Conservation (phyloP, 2,113 vertebrate genomes). For the Fulica atra region DNA sequence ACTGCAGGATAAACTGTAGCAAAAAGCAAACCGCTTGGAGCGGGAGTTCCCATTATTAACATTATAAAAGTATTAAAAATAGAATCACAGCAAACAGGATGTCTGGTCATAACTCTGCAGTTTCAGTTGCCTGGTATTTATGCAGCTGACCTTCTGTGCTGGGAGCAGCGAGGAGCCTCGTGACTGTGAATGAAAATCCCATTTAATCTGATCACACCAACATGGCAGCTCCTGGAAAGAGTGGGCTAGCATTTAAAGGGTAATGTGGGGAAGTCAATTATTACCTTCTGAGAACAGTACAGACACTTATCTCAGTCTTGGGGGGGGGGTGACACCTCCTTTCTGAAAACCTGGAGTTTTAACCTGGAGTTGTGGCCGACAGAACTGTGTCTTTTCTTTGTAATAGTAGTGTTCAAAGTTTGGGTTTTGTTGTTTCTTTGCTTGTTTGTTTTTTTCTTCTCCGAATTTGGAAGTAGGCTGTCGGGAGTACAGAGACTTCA, state of each 20-base stretch:
- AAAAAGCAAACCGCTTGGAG: neutral
- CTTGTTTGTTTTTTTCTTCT: neutral
- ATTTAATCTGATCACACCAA: neutral
- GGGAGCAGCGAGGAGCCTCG: neutral
- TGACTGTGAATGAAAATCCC: neutral
- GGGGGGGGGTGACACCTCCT: too few species aligned
- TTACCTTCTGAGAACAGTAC: neutral
- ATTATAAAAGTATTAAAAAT: constrained; percentile 14
- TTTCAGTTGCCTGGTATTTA: neutral
- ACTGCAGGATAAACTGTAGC: neutral
- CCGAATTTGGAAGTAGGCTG: neutral
- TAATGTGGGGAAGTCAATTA: neutral
- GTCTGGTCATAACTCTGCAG: neutral
- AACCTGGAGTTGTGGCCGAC: neutral
- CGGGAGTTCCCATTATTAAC: neutral
- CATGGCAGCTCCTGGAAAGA: neutral
- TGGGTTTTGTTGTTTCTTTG: neutral
- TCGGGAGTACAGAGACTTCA: neutral
- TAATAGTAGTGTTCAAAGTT: neutral
- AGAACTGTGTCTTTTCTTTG: neutral
- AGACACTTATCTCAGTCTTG: accelerated
- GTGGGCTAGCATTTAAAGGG: neutral
- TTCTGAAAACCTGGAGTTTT: neutral
- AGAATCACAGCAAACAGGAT: constrained; percentile 42
- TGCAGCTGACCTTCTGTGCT: constrained; percentile 6